Evolutionary conservation across 2,113 vertebrate species (phyloP).

Genomic region (Acrocephalus kingi): DNA sequence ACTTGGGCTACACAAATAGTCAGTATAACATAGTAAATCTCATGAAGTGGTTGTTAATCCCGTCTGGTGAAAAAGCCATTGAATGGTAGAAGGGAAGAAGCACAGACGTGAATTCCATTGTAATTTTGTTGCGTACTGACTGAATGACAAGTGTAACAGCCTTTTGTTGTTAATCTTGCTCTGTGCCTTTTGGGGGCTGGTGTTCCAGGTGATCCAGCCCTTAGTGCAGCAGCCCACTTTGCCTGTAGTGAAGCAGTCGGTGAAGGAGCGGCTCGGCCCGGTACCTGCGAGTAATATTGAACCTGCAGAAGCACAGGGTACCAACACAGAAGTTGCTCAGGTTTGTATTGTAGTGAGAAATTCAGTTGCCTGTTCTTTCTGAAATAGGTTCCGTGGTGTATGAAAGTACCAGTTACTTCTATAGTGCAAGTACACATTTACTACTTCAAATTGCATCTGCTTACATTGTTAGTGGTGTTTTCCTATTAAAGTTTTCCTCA

Average conservation of each 20-base stretch:
- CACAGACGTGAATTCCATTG: neutral
- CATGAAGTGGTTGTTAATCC: neutral
- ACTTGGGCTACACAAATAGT: neutral
- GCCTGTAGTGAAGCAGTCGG: slow-evolving; percentile 87
- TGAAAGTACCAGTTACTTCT: neutral
- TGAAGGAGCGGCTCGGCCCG: slow-evolving; percentile 93
- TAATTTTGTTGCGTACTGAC: neutral
- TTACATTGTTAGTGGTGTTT: neutral
- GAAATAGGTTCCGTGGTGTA: neutral
- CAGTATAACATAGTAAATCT: neutral
- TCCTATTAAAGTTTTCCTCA: neutral
- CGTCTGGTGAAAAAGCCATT: neutral
- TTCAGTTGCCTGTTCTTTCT: neutral
- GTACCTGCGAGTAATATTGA: slow-evolving; percentile 84
- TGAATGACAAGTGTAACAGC: neutral
- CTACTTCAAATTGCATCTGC: neutral
- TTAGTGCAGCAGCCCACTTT: slow-evolving; percentile 76
- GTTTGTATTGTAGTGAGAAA: slow-evolving; percentile 56
- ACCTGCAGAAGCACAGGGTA: slow-evolving; percentile 80
- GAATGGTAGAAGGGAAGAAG: neutral
- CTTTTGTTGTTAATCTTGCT: neutral
- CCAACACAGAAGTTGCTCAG: slow-evolving; percentile 78
- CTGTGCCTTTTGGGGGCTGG: neutral
- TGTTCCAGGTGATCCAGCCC: slow-evolving; percentile 72
- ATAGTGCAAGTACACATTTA: neutral